phyloP scores from a whole-genome alignment of 2,888 invertebrate species.

The Sussaba pulchella region DNA sequence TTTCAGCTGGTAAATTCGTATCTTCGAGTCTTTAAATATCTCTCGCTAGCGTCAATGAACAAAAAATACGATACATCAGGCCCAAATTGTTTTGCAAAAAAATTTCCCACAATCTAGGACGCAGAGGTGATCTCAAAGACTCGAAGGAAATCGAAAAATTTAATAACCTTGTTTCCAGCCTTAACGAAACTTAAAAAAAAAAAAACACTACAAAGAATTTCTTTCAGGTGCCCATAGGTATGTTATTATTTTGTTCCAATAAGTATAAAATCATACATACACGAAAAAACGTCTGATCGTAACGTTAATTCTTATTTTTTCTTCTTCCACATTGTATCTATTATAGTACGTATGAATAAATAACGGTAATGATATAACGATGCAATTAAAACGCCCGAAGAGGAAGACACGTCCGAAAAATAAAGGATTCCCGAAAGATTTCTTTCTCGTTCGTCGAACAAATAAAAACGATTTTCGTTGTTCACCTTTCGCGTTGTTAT shows the following conservation, averaged over 20 bases:
- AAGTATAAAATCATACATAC: slow-evolving; percentile 56
- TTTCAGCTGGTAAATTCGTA: slow-evolving; percentile 48
- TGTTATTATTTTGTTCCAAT: slow-evolving; percentile 84
- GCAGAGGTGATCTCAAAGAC: slow-evolving; percentile 37
- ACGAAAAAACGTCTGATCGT: slow-evolving; percentile 37
- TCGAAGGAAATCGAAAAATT: slow-evolving; percentile 59
- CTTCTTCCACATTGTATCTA: slow-evolving; percentile 40
- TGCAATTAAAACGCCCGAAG: slow-evolving; percentile 50
- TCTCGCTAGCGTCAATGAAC: slow-evolving; percentile 2
- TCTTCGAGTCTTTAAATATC: slow-evolving; percentile 47
- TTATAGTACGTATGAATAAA: slow-evolving; percentile 9
- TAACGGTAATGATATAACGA: slow-evolving; percentile 19
- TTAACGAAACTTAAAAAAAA: slow-evolving; percentile 73
- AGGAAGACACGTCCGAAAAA: slow-evolving; percentile 48
- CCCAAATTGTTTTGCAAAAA: neutral
- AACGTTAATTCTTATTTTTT: slow-evolving; percentile 20
- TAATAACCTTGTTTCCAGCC: slow-evolving; percentile 78
- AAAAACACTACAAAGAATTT: slow-evolving; percentile 68
- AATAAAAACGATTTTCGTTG: slow-evolving; percentile 17
- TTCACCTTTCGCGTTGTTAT: slow-evolving; percentile 46
- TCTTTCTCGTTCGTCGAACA: slow-evolving; percentile 36
- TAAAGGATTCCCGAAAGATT: slow-evolving; percentile 41
- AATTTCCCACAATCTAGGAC: neutral
- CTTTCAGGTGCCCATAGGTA: slow-evolving; percentile 84
- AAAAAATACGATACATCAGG: too few relatives aligned